These are phyloP conservation scores for Leucozona laternaria DNA, from an alignment of 2,888 invertebrate species.

Conservation along the genomic window DNA sequence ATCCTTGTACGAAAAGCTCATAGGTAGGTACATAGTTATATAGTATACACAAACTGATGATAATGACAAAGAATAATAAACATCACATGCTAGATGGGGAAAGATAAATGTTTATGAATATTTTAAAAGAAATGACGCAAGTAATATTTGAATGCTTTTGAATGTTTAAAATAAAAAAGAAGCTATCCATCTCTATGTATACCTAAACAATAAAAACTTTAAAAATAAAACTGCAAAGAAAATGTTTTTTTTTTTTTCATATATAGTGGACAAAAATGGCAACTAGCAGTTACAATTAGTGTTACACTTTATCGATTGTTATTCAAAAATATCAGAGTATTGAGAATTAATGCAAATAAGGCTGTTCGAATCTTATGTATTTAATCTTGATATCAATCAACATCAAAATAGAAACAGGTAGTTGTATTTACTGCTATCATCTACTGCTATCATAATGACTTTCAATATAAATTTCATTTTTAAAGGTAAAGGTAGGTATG, in stretches of 20 bases:
- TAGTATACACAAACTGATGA: conserved; percentile 56
- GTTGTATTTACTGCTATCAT: too few relatives aligned
- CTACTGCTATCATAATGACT: too few relatives aligned
- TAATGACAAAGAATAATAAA: conserved; percentile 65
- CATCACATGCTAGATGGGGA: conserved; percentile 47
- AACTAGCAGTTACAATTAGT: background rate
- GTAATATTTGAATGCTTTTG: conserved; percentile 33
- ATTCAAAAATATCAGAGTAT: too few relatives aligned
- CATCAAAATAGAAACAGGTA: too few relatives aligned
- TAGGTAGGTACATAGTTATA: too few relatives aligned
- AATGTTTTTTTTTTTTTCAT: too few relatives aligned
- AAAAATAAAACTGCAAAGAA: background rate
- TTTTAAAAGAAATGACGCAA: conserved; percentile 65
- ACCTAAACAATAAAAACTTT: background rate
- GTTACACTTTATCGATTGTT: too few relatives aligned
- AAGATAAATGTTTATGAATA: conserved; percentile 54
- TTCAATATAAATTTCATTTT: background rate
- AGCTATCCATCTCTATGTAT: background rate
- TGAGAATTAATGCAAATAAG: too few relatives aligned
- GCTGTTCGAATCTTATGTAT: too few relatives aligned
- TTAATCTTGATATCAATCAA: too few relatives aligned
- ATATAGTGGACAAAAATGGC: background rate
- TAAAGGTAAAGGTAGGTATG: background rate
- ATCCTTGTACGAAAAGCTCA: conserved; percentile 8
- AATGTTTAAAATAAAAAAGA: conserved; percentile 14